phyloP scores from a whole-genome alignment of 2,113 vertebrate species.

The Okapia johnstoni region DNA sequence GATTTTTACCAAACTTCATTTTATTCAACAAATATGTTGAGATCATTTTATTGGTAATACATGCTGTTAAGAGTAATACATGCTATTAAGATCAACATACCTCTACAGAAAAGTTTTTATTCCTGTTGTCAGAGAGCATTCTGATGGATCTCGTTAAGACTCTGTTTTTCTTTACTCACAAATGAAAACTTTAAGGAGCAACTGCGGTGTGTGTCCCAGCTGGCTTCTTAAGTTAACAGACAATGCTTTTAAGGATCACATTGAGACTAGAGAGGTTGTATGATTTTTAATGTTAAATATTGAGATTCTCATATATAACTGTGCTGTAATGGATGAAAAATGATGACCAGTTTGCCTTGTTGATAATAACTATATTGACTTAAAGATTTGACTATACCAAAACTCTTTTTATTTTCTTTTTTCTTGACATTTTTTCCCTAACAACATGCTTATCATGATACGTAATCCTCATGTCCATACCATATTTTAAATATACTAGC shows the following conservation, averaged over 20 bases:
- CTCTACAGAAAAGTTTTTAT: neutral
- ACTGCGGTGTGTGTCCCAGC: neutral
- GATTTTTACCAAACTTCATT: neutral
- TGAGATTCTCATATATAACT: neutral
- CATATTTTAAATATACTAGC: constrained; percentile 6
- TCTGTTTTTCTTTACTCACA: neutral
- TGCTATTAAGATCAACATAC: neutral
- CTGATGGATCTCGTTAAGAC: neutral
- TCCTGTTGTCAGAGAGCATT: neutral
- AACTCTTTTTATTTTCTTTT: neutral
- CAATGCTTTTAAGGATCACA: neutral
- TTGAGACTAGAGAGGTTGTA: neutral
- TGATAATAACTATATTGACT: neutral
- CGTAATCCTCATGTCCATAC: neutral
- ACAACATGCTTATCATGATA: neutral
- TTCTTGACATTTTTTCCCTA: neutral
- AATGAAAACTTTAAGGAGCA: neutral
- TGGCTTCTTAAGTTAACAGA: neutral
- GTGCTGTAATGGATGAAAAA: neutral
- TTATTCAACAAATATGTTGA: neutral
- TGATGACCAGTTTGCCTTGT: neutral
- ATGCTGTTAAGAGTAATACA: neutral
- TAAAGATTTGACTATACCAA: neutral
- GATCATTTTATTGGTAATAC: neutral
- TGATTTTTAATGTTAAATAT: neutral